A percentile compares a stretch with the other conserved stretches of the same genome.
phyloP scores from a whole-genome alignment of 2,113 vertebrate species.

The Triplophysa dalaica region DNA sequence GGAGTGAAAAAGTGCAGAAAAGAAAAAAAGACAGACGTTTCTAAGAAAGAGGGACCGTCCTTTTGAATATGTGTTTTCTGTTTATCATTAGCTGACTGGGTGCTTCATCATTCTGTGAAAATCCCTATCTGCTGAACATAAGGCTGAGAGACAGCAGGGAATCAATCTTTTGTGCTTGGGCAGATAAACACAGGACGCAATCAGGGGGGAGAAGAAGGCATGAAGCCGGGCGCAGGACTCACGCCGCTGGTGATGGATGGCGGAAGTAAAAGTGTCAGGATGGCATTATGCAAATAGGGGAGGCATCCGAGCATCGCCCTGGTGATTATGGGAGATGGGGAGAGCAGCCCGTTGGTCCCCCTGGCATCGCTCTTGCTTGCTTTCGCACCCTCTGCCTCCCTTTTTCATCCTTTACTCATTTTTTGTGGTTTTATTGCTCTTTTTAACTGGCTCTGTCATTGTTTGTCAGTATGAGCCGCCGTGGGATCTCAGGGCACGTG shows the following conservation, averaged over 20 bases:
- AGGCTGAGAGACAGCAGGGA: conserved; percentile 84
- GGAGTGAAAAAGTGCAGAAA: conserved; percentile 4
- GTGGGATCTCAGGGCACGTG: neutral
- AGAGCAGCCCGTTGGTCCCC: conserved; percentile 86
- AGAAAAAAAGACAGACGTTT: conserved; percentile 21
- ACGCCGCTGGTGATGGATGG: conserved; percentile 87
- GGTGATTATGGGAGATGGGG: conserved; percentile 92
- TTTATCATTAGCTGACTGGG: conserved; percentile 80
- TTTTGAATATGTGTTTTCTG: conserved; percentile 85
- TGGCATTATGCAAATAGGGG: conserved; percentile 95
- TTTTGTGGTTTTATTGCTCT: conserved; percentile 22
- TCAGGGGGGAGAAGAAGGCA: conserved; percentile 79
- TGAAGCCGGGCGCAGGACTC: conserved; percentile 79
- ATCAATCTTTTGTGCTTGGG: conserved; percentile 87
- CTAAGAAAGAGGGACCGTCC: conserved; percentile 66
- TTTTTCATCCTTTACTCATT: conserved; percentile 31
- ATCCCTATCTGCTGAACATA: conserved; percentile 89
- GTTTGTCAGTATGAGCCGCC: conserved; percentile 24
- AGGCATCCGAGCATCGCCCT: conserved; percentile 92
- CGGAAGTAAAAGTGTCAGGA: conserved; percentile 95
- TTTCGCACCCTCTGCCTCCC: conserved; percentile 72
- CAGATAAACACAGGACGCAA: conserved; percentile 82
- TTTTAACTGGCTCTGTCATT: conserved; percentile 30
- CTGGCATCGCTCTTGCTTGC: conserved; percentile 87
- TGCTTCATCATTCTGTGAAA: conserved; percentile 86